Evolutionary conservation across 2,888 invertebrate species (phyloP).

Genomic region (Meteorus colon): DNA sequence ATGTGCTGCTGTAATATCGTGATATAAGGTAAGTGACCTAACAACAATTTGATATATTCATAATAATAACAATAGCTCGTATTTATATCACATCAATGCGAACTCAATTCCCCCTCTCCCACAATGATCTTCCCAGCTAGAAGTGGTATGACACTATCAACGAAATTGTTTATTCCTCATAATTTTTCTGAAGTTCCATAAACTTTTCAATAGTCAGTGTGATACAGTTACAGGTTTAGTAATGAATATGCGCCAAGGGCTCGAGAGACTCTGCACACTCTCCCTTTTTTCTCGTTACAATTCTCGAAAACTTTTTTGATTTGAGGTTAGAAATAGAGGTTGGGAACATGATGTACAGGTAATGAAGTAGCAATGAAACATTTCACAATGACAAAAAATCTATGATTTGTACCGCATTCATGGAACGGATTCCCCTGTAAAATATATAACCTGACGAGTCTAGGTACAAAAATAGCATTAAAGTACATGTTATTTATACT

Average conservation of each 20-base stretch:
- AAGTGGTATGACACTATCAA: background rate
- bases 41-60: background rate
- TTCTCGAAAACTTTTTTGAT: background rate
- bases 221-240: too few species aligned
- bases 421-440: background rate
- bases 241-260: too few species aligned
- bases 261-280: too few species aligned
- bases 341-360: too few species aligned
- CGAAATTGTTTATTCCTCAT: background rate
- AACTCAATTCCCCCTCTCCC: background rate
- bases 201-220: too few species aligned
- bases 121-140: background rate
- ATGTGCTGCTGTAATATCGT: background rate
- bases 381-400: too few species aligned
- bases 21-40: conserved; percentile 20
- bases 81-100: background rate
- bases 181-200: background rate
- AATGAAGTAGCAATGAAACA: too few species aligned
- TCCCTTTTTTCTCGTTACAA: too few species aligned
- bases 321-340: conserved; percentile 4
- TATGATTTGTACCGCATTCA: background rate
- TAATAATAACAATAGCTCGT: background rate
- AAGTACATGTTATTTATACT: background rate
- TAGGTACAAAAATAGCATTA: background rate
- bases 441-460: background rate